Conservation (phyloP, 2,888 invertebrate species). For the Icerya purchasi region DNA sequence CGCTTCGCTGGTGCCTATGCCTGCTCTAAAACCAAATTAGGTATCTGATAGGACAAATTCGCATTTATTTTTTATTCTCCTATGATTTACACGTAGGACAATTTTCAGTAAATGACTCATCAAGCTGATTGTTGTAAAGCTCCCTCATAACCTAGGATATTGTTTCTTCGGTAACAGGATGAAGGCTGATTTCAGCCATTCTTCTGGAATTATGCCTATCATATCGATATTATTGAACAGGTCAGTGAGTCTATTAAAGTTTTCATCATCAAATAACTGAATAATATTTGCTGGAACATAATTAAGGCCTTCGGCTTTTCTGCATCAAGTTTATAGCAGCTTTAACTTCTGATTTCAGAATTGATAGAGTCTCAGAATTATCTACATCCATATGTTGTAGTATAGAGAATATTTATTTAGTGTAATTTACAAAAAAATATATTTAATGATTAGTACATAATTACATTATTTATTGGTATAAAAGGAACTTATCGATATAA, state of each 20-base stretch:
- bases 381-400: background rate
- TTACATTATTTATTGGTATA: too few relatives aligned
- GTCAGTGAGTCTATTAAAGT: too few relatives aligned
- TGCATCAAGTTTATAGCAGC: background rate
- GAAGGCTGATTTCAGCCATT: background rate
- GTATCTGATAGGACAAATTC: background rate
- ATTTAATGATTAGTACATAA: too few relatives aligned
- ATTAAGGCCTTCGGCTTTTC: background rate
- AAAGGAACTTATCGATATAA: too few relatives aligned
- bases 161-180: background rate
- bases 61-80: background rate
- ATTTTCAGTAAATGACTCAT: background rate
- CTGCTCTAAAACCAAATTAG: background rate
- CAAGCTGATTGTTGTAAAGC: too few relatives aligned
- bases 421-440: too few relatives aligned
- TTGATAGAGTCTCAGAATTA: background rate
- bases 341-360: background rate
- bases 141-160: background rate
- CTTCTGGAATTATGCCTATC: background rate
- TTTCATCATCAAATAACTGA: too few relatives aligned
- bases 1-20: constrained; percentile 2
- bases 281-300: too few relatives aligned
- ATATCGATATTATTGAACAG: too few relatives aligned
- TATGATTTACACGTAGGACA: background rate
- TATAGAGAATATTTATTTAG: too few relatives aligned